Conservation (phyloP, 2,888 invertebrate species). For the Litoditis marina region DNA sequence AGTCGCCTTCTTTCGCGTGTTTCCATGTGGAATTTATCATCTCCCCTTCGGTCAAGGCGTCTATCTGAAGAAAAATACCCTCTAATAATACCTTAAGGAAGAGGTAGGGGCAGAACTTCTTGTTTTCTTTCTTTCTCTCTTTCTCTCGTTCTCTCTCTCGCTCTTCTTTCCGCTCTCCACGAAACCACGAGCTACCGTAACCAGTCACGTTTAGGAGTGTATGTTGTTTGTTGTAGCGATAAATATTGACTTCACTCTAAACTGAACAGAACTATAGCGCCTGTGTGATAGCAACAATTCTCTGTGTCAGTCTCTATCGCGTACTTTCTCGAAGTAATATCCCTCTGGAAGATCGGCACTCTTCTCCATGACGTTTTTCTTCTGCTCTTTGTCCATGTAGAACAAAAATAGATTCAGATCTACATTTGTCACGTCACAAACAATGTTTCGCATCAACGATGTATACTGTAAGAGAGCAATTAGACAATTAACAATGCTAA, state of each 20-base stretch:
- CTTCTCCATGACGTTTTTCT: conserved; percentile 16
- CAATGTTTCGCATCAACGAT: conserved; percentile 9
- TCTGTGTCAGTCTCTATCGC: too few relatives aligned
- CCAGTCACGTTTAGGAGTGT: too few relatives aligned
- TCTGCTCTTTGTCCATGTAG: conserved; percentile 37
- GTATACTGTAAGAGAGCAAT: conserved; percentile 11
- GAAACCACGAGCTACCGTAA: too few relatives aligned
- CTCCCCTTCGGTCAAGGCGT: conserved; percentile 34
- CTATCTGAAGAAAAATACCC: conserved; percentile 21
- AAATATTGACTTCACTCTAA: too few relatives aligned
- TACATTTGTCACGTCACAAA: conserved; percentile 8
- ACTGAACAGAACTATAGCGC: too few relatives aligned
- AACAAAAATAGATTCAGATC: conserved; percentile 37
- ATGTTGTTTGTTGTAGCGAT: too few relatives aligned
- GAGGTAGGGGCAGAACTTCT: not conserved
- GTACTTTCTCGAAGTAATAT: conserved; percentile 37
- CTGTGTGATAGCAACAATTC: too few relatives aligned
- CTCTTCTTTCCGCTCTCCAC: too few relatives aligned
- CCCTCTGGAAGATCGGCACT: conserved; percentile 24
- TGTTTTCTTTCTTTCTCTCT: too few relatives aligned
- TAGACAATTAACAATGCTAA: too few relatives aligned
- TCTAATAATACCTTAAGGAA: not conserved
- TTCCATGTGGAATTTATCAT: conserved; percentile 38
- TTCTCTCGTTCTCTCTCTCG: too few relatives aligned
- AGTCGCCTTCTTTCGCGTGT: conserved; percentile 37